phyloP scores from a whole-genome alignment of 1,140 invertebrate genomes.

The Papilio aristodemus region DNA sequence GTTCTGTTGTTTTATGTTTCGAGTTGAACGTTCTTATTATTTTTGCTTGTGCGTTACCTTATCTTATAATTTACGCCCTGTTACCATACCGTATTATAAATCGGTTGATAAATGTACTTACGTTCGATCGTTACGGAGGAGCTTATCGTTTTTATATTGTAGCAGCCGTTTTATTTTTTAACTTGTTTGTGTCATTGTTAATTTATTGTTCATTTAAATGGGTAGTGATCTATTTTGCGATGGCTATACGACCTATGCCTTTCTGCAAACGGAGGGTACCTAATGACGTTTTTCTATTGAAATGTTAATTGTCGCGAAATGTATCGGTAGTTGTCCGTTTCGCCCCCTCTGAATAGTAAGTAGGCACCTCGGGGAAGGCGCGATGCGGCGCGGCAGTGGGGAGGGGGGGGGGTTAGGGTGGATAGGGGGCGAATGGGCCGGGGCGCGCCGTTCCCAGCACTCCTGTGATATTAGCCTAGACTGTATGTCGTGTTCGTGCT shows the following conservation, averaged over 20 bases:
- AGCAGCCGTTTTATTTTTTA: slow-evolving; percentile 42
- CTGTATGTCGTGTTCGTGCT: slow-evolving; percentile 78
- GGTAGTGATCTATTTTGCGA: slow-evolving; percentile 60
- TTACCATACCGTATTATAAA: slow-evolving; percentile 68
- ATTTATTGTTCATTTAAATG: slow-evolving; percentile 54
- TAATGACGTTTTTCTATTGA: slow-evolving; percentile 65
- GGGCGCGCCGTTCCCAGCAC: slow-evolving; percentile 72
- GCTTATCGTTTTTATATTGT: slow-evolving; percentile 43
- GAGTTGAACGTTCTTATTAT: slow-evolving; percentile 56
- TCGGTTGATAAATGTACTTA: slow-evolving; percentile 41
- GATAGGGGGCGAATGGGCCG: too few species aligned
- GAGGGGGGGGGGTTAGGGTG: too few species aligned
- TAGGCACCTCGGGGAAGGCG: slow-evolving; percentile 60
- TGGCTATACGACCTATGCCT: slow-evolving; percentile 48
- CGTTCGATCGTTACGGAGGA: slow-evolving; percentile 42
- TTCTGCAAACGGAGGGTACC: slow-evolving; percentile 60
- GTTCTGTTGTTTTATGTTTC: slow-evolving; percentile 58
- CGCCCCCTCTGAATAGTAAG: slow-evolving; percentile 75
- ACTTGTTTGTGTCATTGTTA: slow-evolving; percentile 53
- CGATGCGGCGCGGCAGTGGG: slow-evolving; percentile 39
- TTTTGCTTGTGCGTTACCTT: slow-evolving; percentile 69
- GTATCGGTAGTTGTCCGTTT: slow-evolving; percentile 69
- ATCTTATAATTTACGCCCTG: slow-evolving; percentile 68
- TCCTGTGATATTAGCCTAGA: slow-evolving; percentile 80
- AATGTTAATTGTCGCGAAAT: slow-evolving; percentile 76